A percentile compares a stretch with the other conserved stretches of the same genome.
Evolutionary conservation across 2,797 vertebrate species (phyloP).

Genomic region (Tarsius wallacei): DNA sequence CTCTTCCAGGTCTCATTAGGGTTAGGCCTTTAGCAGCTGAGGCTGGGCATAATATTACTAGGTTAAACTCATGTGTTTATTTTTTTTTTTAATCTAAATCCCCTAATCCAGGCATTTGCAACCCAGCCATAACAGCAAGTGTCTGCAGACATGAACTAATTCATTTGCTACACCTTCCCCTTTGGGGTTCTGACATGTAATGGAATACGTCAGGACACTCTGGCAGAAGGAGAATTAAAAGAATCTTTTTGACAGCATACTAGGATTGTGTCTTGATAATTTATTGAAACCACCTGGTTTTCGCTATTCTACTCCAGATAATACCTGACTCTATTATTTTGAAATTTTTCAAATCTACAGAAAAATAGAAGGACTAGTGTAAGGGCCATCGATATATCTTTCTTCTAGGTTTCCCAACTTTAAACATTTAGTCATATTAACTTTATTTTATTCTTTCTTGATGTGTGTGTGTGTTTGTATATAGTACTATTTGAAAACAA

Average conservation of each 20-base stretch:
- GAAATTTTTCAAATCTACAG: neutral
- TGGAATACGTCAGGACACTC: slow-evolving; percentile 9
- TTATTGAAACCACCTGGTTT: slow-evolving; percentile 75
- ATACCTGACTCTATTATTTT: neutral
- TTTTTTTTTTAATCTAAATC: slow-evolving; percentile 54
- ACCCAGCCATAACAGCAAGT: slow-evolving; percentile 78
- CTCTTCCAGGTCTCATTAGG: neutral
- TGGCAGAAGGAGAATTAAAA: neutral
- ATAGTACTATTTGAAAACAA: neutral
- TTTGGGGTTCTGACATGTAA: slow-evolving; percentile 6
- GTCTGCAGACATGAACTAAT: slow-evolving; percentile 78
- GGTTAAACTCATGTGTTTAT: slow-evolving; percentile 28
- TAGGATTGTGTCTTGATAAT: slow-evolving; percentile 54
- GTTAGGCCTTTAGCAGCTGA: slow-evolving; percentile 62
- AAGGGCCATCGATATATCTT: neutral
- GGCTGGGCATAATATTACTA: slow-evolving; percentile 65
- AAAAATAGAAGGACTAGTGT: neutral
- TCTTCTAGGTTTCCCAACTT: neutral
- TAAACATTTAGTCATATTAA: slow-evolving; percentile 36
- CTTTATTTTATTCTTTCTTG: neutral
- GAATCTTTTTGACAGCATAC: slow-evolving; percentile 48
- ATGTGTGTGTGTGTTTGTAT: neutral
- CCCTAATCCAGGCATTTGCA: slow-evolving; percentile 79
- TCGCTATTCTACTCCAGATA: neutral
- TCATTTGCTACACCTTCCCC: slow-evolving; percentile 59